Percentiles rank a stretch among this genome's conserved stretches.
phyloP scores from a whole-genome alignment of 2,888 invertebrate genomes.

The Spilarctia lutea region DNA sequence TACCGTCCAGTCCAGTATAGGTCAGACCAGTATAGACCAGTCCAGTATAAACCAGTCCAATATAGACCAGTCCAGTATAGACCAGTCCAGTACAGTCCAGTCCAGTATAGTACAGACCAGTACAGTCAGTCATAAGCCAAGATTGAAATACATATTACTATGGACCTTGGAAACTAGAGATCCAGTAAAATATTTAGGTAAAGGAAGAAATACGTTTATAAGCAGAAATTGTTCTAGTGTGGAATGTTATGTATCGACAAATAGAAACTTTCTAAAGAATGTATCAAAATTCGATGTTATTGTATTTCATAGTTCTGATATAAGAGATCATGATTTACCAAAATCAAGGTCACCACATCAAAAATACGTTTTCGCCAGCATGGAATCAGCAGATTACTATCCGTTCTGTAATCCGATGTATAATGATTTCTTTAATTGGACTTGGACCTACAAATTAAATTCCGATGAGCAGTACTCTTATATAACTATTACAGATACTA shows the following conservation, averaged over 20 bases:
- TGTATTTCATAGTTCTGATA: constrained; percentile 64
- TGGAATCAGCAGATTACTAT: constrained; percentile 62
- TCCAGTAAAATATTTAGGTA: constrained; percentile 55
- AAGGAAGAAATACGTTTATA: constrained; percentile 59
- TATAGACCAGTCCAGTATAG: too few species aligned
- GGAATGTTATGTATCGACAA: constrained; percentile 67
- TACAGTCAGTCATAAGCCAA: background rate
- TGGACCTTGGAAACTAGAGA: constrained; percentile 62
- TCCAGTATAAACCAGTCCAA: too few species aligned
- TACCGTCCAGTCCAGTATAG: too few species aligned
- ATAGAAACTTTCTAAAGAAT: constrained; percentile 53
- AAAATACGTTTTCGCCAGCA: constrained; percentile 64
- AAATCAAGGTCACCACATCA: constrained; percentile 57
- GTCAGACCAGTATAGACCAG: too few species aligned
- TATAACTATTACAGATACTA: constrained; percentile 52
- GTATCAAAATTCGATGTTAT: constrained; percentile 64
- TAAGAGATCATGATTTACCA: constrained; percentile 48
- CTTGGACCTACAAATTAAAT: constrained; percentile 65
- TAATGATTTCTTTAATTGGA: constrained; percentile 65
- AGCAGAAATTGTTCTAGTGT: constrained; percentile 59
- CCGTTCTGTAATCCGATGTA: constrained; percentile 53
- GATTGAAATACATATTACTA: constrained; percentile 63
- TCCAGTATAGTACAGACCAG: too few species aligned
- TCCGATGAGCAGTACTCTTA: constrained; percentile 62
- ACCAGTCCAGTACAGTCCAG: too few species aligned